phyloP scores from a whole-genome alignment of 2,888 invertebrate species.

The Branchipolynoe longqiensis region DNA sequence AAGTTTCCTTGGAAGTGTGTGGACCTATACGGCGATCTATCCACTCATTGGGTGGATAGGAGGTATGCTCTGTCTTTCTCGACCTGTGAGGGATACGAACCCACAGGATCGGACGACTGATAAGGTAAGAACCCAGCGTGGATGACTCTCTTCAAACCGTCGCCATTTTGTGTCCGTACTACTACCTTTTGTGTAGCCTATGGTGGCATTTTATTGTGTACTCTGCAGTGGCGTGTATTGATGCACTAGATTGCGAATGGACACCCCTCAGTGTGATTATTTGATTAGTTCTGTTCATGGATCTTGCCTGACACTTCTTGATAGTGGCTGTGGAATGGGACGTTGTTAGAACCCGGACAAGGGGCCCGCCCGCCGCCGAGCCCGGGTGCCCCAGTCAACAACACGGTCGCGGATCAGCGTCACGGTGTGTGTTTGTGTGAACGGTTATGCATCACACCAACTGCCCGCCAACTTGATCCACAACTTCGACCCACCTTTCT shows the following conservation, averaged over 20 bases:
- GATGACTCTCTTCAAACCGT: slow-evolving; percentile 20
- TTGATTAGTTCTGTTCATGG: not conserved
- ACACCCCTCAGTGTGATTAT: no score
- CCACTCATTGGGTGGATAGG: slow-evolving; percentile 32
- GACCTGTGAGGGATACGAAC: slow-evolving; percentile 37
- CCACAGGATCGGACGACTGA: slow-evolving; percentile 8
- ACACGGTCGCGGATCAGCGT: no score
- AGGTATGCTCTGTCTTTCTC: slow-evolving; percentile 46
- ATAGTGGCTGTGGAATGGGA: not conserved
- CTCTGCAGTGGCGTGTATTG: not conserved
- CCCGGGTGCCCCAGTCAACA: slow-evolving; percentile 31
- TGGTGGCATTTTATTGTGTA: slow-evolving; percentile 42
- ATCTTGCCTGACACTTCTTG: not conserved
- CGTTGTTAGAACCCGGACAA: not conserved
- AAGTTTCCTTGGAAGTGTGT: slow-evolving; percentile 25
- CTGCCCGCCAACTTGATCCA: not conserved
- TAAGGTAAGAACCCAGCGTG: slow-evolving; percentile 48
- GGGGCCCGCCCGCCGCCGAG: slow-evolving; percentile 2
- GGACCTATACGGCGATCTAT: slow-evolving; percentile 19
- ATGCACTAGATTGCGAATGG: not conserved
- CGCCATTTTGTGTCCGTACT: slow-evolving; percentile 59
- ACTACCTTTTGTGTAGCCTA: slow-evolving; percentile 53
- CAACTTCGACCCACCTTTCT: no score
- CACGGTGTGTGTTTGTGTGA: not conserved
- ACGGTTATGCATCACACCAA: not conserved